Percentiles rank a stretch among this genome's conserved stretches.
Conservation (phyloP, 2,888 invertebrate species). For the Diogma glabrata region DNA sequence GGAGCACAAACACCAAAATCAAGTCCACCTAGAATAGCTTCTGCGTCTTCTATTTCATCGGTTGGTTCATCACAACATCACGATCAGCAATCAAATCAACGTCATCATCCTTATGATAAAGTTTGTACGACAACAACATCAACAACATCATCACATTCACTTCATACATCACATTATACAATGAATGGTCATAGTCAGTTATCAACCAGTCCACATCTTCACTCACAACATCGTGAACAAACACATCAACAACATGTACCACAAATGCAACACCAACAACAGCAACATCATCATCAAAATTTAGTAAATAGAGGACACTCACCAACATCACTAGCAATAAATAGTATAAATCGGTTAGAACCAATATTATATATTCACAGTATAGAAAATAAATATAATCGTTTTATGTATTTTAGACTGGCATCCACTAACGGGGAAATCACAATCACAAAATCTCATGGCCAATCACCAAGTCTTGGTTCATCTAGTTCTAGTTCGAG, state of each 20-base stretch:
- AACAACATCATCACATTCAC: conserved; percentile 6
- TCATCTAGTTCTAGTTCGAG: conserved; percentile 25
- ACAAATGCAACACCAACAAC: conserved; percentile 15
- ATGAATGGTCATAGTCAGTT: conserved; percentile 22
- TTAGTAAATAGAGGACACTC: conserved; percentile 25
- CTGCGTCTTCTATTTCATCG: conserved; percentile 9
- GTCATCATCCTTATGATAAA: conserved; percentile 9
- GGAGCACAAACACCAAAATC: conserved; percentile 14
- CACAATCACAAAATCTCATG: conserved; percentile 68
- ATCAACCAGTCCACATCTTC: conserved; percentile 37
- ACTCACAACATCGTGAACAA: conserved; percentile 2
- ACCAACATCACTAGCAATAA: conserved; percentile 23
- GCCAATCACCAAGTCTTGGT: conserved; percentile 32
- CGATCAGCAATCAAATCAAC: conserved; percentile 15
- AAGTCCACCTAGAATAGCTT: conserved; percentile 16
- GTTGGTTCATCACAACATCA: conserved; percentile 16
- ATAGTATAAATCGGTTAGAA: conserved; percentile 46
- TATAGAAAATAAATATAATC: not conserved
- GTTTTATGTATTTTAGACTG: conserved; percentile 40
- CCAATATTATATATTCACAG: not conserved
- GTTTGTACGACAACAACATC: conserved; percentile 12
- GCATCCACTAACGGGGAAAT: conserved; percentile 70
- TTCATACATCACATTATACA: conserved; percentile 23
- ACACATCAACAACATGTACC: conserved; percentile 14
- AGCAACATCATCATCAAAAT: conserved; percentile 19